Conservation (phyloP, 2,113 vertebrate genomes). For the Coryphaenoides rupestris region DNA sequence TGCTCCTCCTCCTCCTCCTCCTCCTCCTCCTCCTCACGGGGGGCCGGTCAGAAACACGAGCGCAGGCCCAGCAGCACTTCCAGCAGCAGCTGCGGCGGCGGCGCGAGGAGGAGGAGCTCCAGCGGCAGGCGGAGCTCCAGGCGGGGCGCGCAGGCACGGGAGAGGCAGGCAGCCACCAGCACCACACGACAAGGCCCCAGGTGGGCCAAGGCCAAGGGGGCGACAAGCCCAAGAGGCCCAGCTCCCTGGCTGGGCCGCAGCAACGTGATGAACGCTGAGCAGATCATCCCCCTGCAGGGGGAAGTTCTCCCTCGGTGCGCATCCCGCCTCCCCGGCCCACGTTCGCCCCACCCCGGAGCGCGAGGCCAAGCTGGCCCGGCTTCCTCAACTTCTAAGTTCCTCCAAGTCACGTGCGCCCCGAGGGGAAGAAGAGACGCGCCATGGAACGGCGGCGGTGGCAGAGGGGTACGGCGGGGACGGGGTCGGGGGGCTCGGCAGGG, state of each 20-base stretch:
- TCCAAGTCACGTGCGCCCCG: conserved; percentile 80
- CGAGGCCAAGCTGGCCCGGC: conserved; percentile 84
- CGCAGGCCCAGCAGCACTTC: conserved; percentile 89
- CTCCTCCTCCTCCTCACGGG: neutral
- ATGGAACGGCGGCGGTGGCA: conserved; percentile 23
- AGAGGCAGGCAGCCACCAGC: conserved; percentile 70
- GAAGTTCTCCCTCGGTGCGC: conserved; percentile 79
- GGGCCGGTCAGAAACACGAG: conserved; percentile 86
- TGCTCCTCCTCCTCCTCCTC: neutral
- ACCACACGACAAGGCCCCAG: conserved; percentile 71
- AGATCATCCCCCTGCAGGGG: conserved; percentile 91
- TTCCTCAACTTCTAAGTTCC: conserved; percentile 88
- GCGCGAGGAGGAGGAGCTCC: conserved; percentile 87
- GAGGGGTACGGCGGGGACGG: no score
- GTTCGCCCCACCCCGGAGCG: conserved; percentile 80
- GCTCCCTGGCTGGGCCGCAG: conserved; percentile 87
- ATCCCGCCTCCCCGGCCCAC: conserved; percentile 76
- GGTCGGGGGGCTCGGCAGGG: conserved; percentile 36
- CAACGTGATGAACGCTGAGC: conserved; percentile 90
- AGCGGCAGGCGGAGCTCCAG: conserved; percentile 84
- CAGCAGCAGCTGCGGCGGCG: conserved; percentile 88
- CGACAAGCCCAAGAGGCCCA: conserved; percentile 85
- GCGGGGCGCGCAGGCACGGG: conserved; percentile 76
- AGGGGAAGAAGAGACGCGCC: conserved; percentile 75
- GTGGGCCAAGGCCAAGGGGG: conserved; percentile 46